Evolutionary conservation across 2,113 vertebrate genomes (phyloP).

Genomic region (Oxyura jamaicensis): DNA sequence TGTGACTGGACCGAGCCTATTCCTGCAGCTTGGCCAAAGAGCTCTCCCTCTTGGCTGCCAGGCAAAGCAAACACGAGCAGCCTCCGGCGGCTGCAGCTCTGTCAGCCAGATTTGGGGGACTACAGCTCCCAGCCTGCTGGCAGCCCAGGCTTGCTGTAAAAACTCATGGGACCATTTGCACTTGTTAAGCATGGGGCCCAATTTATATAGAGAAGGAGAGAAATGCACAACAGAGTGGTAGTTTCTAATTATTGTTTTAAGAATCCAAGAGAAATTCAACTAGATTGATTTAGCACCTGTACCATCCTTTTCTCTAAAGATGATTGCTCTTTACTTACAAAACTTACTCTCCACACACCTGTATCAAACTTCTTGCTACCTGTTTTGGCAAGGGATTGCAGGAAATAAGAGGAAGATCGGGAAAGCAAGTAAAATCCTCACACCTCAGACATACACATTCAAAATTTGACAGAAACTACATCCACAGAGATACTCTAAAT

Average conservation of each 20-base stretch:
- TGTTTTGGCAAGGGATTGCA: not conserved
- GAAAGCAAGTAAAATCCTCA: not conserved
- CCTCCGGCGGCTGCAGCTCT: not conserved
- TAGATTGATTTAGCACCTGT: not conserved
- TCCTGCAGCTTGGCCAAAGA: not conserved
- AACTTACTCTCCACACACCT: fast-evolving
- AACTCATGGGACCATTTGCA: not conserved
- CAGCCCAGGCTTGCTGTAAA: not conserved
- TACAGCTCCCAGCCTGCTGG: not conserved
- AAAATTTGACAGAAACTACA: not conserved
- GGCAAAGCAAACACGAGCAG: constrained; percentile 15
- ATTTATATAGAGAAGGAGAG: fast-evolving
- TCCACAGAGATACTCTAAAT: not conserved
- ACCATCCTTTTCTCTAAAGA: not conserved
- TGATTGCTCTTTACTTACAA: not conserved
- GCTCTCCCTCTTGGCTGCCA: not conserved
- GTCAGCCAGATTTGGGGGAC: not conserved
- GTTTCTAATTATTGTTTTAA: not conserved
- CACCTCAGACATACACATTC: not conserved
- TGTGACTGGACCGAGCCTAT: not conserved
- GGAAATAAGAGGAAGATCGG: not conserved
- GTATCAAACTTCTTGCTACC: not conserved
- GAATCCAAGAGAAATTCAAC: not conserved
- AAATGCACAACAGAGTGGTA: not conserved
- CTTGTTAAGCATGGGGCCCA: not conserved